Evolutionary conservation across 2,113 vertebrate species (phyloP).

Genomic region (Hypanus sabinus): DNA sequence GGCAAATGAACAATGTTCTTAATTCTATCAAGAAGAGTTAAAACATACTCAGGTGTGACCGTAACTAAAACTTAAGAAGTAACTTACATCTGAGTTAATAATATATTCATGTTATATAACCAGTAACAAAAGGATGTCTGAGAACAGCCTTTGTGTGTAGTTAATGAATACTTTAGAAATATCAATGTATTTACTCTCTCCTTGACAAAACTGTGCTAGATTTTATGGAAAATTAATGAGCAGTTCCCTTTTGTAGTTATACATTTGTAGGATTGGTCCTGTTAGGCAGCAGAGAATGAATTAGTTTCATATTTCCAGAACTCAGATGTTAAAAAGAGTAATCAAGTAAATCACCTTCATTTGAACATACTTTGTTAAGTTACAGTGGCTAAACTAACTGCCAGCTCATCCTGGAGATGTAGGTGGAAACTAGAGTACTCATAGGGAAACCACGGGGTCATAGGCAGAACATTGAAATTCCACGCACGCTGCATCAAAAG

Average conservation of each 20-base stretch:
- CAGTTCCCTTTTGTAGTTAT: background rate
- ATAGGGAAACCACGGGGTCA: too few relatives aligned
- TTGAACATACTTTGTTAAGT: too few relatives aligned
- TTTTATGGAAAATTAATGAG: background rate
- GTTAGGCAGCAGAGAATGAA: background rate
- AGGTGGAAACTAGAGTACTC: too few relatives aligned
- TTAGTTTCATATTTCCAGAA: background rate
- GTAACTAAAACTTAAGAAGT: background rate
- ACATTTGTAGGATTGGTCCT: background rate
- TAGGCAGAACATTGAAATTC: too few relatives aligned
- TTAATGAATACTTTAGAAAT: background rate
- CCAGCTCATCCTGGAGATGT: too few relatives aligned
- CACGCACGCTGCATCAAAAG: too few relatives aligned
- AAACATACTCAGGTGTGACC: conserved; percentile 15
- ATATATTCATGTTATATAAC: background rate
- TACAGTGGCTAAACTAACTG: too few relatives aligned
- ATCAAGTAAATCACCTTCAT: background rate
- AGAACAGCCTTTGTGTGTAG: background rate
- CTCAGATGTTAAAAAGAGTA: background rate
- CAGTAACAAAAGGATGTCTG: background rate
- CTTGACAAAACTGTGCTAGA: background rate
- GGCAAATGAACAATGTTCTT: conserved; percentile 22
- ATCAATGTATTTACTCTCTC: background rate
- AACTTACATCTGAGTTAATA: conserved; percentile 1
- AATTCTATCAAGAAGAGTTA: conserved; percentile 11